Base-by-base conservation (phyloP, 1,140 invertebrate species). In the Nomia melanderi region DNA sequence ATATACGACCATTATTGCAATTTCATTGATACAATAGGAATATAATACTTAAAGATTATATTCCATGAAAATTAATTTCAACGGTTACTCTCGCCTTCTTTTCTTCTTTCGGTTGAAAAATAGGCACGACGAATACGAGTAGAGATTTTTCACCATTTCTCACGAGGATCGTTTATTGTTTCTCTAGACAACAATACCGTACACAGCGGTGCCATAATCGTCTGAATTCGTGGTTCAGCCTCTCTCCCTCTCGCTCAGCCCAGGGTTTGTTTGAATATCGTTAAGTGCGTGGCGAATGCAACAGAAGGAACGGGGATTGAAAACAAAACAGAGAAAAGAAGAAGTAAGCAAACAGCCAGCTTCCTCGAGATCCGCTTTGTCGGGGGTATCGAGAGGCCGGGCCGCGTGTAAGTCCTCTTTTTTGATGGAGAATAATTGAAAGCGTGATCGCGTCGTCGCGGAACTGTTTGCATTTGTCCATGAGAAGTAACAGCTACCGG, bases 181-280 rank as follows among this genome's bases (percentile, higher is more conserved):
- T 3, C 25, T 14, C 27, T 23, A 7, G 14, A 74, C 54, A 74
- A 39, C 29, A 71, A 64, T 65, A 56, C 9, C n/a, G 70, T 67
- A 77, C 83, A 79, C 77, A 64, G 81, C 77, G 64, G 53, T 76
- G 27, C 47, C 63, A 81, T 69, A 36, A 71, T 82, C 81, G 70
- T 72, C 53, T n/a, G 62, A 79, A 77, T 83, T 83, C 77, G 69
- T 80, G 81, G 64, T 59, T 50, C 56, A 31, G 62, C 25, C 67
- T 62, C 75, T 83, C 70, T 80, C n/a, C n/a, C n/a, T n/a, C n/a
- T n/a, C n/a, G n/a, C n/a, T n/a, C 71, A 78, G 33, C 29, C 12
- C 79, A 70, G 56, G 80, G 60, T 77, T 84, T 89, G 87, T 89
- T 90, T 89, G 88, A 85, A 90, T 87, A 90, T 88, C 88, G 88